Percentiles rank a stretch among this genome's conserved stretches.
These are phyloP conservation scores for Hydrotaea diabolus DNA, from an alignment of 2,888 invertebrate genomes.

Conservation along the genomic window DNA sequence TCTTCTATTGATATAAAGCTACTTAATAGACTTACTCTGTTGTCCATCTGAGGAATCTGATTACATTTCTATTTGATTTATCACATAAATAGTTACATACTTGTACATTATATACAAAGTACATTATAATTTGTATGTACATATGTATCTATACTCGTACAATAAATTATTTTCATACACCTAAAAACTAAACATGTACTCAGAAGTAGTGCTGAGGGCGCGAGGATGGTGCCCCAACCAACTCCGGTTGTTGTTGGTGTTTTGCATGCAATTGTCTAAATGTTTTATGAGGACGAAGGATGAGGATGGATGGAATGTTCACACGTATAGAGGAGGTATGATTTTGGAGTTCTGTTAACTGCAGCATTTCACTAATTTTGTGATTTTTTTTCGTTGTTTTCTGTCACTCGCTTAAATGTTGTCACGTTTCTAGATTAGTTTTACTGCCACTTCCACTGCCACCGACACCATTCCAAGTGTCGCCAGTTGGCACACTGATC, in stretches of 20 bases:
- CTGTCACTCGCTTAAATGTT: constrained; percentile 16
- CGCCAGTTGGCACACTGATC: constrained; percentile 50
- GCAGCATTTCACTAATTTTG: neutral
- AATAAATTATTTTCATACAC: constrained; percentile 10
- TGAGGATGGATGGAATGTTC: neutral
- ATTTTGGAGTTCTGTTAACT: constrained; percentile 7
- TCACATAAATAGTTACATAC: neutral
- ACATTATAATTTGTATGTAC: no score
- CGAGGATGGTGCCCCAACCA: neutral
- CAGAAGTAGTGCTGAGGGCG: neutral
- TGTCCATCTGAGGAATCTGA: neutral
- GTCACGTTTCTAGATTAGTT: constrained; percentile 61
- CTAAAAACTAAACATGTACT: constrained; percentile 30
- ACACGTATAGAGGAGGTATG: neutral
- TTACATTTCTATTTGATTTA: constrained; percentile 6
- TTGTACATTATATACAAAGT: no score
- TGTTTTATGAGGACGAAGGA: constrained; percentile 2
- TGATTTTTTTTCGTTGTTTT: neutral
- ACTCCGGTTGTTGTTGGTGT: neutral
- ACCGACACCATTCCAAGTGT: constrained; percentile 57
- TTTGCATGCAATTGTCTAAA: neutral
- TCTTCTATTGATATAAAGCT: neutral
- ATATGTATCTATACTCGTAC: no score
- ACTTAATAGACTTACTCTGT: neutral
- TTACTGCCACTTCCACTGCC: constrained; percentile 47